These are phyloP conservation scores for Apoderus coryli DNA, from an alignment of 2,888 invertebrate genomes.

Conservation along the genomic window DNA sequence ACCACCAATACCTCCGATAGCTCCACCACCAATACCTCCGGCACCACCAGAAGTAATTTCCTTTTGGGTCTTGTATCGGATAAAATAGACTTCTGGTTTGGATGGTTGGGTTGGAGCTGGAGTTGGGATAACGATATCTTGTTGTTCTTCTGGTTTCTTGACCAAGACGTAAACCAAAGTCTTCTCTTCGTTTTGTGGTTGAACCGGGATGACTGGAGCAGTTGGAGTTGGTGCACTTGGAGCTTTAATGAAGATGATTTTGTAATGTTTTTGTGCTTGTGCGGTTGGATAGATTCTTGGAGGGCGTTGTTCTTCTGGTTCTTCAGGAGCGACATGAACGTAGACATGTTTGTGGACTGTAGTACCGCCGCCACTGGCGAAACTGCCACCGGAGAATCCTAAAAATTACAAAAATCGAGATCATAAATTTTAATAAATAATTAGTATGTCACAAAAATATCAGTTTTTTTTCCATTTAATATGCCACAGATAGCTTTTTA, in stretches of 20 bases:
- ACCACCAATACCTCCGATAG: no score
- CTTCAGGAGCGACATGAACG: constrained; percentile 80
- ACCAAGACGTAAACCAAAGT: no score
- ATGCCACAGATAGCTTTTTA: no score
- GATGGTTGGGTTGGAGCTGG: constrained; percentile 69
- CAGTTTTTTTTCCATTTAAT: no score
- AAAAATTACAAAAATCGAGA: no score
- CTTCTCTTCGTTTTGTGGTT: constrained; percentile 74
- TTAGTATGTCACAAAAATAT: no score
- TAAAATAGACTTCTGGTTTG: constrained; percentile 85
- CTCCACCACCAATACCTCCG: constrained; percentile 15
- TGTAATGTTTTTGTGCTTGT: constrained; percentile 74
- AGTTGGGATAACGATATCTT: constrained; percentile 64
- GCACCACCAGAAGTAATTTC: constrained; percentile 21
- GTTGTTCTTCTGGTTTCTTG: constrained; percentile 75
- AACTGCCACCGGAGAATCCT: constrained; percentile 27
- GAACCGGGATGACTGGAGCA: constrained; percentile 61
- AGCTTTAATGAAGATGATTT: constrained; percentile 78
- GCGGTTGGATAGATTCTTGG: constrained; percentile 49
- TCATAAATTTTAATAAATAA: no score
- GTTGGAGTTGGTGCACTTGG: constrained; percentile 46
- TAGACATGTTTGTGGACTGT: constrained; percentile 76
- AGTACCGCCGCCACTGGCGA: constrained; percentile 32
- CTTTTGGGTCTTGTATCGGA: constrained; percentile 59
- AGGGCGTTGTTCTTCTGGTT: constrained; percentile 53